Evolutionary conservation across 2,888 invertebrate species (phyloP).

Genomic region (Patella pellucida): DNA sequence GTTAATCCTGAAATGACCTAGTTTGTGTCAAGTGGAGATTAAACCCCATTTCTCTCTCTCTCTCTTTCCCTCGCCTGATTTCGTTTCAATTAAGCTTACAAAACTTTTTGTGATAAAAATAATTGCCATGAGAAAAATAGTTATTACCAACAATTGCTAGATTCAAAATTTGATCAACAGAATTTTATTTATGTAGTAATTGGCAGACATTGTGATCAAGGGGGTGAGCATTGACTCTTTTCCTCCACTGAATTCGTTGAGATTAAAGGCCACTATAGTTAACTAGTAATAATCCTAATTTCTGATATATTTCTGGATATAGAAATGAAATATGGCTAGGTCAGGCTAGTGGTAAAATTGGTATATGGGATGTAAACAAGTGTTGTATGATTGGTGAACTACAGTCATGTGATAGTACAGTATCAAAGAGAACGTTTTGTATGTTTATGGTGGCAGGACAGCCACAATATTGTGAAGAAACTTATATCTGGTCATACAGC

Average conservation of each 20-base stretch:
- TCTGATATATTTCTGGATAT: not conserved
- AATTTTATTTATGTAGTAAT: conserved; percentile 21
- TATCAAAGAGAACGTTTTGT: conserved; percentile 58
- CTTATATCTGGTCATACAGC: conserved; percentile 80
- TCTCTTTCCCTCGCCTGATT: not conserved
- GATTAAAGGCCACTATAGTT: not conserved
- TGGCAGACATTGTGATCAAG: conserved; percentile 29
- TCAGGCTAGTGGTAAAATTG: conserved; percentile 50
- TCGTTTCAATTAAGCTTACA: not conserved
- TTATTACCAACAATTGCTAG: no score
- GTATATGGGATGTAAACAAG: conserved; percentile 37
- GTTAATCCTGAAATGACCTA: no score
- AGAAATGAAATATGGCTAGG: conserved; percentile 61
- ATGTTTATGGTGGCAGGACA: conserved; percentile 76
- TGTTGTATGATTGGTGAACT: conserved; percentile 26
- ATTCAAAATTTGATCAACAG: no score
- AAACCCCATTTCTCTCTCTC: no score
- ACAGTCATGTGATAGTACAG: conserved; percentile 29
- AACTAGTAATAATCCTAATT: not conserved
- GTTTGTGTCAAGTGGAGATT: no score
- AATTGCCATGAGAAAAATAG: no score
- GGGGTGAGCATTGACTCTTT: conserved; percentile 31
- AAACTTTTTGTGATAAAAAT: conserved; percentile 23
- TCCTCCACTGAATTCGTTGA: not conserved
- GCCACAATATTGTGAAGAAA: conserved; percentile 1